Conservation (phyloP, 2,797 vertebrate species). For the Gymnothorax reevesii region DNA sequence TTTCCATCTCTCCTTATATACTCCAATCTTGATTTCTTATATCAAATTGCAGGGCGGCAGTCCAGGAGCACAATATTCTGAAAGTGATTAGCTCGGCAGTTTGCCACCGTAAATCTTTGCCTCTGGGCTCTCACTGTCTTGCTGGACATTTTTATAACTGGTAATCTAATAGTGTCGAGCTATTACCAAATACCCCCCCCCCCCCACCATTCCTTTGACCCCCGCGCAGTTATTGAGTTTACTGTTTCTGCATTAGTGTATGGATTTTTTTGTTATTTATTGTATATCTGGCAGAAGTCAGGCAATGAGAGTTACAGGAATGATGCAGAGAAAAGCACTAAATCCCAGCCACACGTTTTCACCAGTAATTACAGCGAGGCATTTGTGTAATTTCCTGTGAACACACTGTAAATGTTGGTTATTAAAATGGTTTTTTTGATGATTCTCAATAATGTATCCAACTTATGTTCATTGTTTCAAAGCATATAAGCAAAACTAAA, state of each 20-base stretch:
- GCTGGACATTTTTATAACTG: conserved; percentile 36
- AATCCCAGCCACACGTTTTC: neutral
- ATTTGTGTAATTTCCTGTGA: neutral
- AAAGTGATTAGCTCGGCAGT: neutral
- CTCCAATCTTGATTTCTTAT: neutral
- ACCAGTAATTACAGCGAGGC: neutral
- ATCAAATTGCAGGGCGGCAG: neutral
- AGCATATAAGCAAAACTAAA: too few relatives aligned
- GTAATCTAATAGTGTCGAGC: conserved; percentile 45
- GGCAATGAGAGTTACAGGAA: neutral
- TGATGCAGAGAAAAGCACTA: neutral
- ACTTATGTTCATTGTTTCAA: neutral
- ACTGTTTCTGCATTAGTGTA: conserved; percentile 34
- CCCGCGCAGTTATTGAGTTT: conserved; percentile 41
- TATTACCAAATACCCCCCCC: conserved; percentile 37
- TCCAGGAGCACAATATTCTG: neutral
- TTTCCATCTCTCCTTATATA: neutral
- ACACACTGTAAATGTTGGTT: neutral
- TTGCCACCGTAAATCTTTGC: conserved; percentile 9
- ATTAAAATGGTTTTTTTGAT: neutral
- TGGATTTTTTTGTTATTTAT: conserved; percentile 39
- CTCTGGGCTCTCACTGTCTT: conserved; percentile 21
- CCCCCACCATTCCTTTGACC: conserved; percentile 36
- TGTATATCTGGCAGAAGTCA: conserved; percentile 40
- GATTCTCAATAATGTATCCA: neutral